Evolutionary conservation across 2,888 invertebrate species (phyloP), one percentile per base, ranked within the genome.

Genomic region (Hirtodrosophila cameraria): DNA sequence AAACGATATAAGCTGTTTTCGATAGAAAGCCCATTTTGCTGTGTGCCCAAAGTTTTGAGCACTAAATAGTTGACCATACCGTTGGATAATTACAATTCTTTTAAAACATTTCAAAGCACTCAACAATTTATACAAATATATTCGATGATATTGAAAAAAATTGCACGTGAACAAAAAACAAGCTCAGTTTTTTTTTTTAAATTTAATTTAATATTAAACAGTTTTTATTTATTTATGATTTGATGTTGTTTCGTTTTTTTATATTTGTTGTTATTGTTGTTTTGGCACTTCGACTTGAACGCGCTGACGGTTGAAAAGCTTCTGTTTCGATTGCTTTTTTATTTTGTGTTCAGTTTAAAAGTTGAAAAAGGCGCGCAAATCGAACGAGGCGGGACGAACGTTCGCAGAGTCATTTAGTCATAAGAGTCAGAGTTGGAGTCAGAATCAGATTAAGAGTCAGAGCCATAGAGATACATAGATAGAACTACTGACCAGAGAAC

Each of bases 1-100:
- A 95, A 90, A 95, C 93, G 90, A 95, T 94, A 91, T 95, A 94
- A 81, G 95, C 93, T 62, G 95, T 94, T 91, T 95, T 95, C 61
- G 95, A 94, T 83, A 95, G 94, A 90, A 95, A 94, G 82, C 95
- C 95, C 95, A 95, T 95, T 73, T 54, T 69, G 70, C 38, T 15
- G 39, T 18, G 58, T 31, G 49, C 57, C 60, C 55, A 63, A 55
- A 61, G 55, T 48, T 39, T 80, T 65, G 16, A 54, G 46, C 57
- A 41, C 11, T 23, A 25, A 65, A 50, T 50, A 35, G 55, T 65
- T 68, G 35, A 68, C 39, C 79, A 86, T 86, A 39, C 67, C 86
- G 58, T 59, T 52, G 68, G 48, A 75, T 57, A 30, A 25, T 43
- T 39, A 11, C 12, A 52, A 58, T 53, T 48, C 39, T 45, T 65